A percentile compares a stretch with the other conserved stretches of the same genome.
Evolutionary conservation across 2,888 invertebrate genomes (phyloP).

Genomic region (Agrochola lota): DNA sequence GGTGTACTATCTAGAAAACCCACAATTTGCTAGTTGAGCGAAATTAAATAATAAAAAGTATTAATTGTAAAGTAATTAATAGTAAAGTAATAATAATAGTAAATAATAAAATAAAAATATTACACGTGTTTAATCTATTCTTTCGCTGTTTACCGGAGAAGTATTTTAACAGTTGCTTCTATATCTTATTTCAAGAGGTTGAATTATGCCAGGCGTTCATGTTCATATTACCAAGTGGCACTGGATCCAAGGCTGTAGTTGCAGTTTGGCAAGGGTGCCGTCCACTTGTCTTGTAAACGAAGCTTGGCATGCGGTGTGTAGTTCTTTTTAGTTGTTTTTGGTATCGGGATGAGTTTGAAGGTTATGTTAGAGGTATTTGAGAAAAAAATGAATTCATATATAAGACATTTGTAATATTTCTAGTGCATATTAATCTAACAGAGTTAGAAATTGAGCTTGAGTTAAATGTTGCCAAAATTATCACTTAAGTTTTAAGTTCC

Average conservation of each 20-base stretch:
- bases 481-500: background rate
- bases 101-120: too few species aligned
- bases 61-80: too few species aligned
- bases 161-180: background rate
- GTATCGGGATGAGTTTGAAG: background rate
- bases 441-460: background rate
- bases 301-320: slow-evolving; percentile 26
- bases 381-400: too few species aligned
- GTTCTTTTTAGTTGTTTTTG: slow-evolving; percentile 22
- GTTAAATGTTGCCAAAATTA: background rate
- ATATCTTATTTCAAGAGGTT: slow-evolving; percentile 23
- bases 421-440: background rate
- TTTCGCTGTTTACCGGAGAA: too few species aligned
- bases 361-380: background rate
- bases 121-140: too few species aligned
- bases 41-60: too few species aligned
- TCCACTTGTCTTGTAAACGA: slow-evolving; percentile 53
- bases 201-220: slow-evolving; percentile 14
- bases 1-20: too few species aligned
- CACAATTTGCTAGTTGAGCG: too few species aligned
- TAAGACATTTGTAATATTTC: too few species aligned
- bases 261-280: slow-evolving; percentile 58
- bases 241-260: slow-evolving; percentile 24
- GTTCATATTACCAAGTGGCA: slow-evolving; percentile 39
- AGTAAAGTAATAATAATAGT: too few species aligned